A percentile compares a stretch with the other conserved stretches of the same genome.
Evolutionary conservation across 2,113 vertebrate species (phyloP).

Genomic region (Ancistrus triradiatus): DNA sequence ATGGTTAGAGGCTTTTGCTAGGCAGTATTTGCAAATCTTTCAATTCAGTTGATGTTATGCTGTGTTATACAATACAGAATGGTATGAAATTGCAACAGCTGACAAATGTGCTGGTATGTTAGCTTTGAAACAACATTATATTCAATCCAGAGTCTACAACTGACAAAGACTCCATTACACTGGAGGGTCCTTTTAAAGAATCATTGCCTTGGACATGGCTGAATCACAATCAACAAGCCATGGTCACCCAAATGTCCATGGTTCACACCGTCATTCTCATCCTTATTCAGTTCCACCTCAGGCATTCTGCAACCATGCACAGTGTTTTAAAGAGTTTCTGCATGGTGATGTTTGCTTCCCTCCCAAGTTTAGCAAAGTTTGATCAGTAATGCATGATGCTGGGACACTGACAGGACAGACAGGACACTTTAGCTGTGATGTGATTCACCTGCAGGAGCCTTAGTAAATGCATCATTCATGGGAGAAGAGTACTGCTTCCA

Average conservation of each 20-base stretch:
- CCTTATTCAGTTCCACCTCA: neutral
- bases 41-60: no score
- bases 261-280: neutral
- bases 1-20: no score
- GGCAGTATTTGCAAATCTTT: no score
- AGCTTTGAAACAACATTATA: no score
- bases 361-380: neutral
- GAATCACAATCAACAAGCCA: neutral
- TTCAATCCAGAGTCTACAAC: no score
- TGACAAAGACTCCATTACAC: no score
- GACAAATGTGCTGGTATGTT: no score
- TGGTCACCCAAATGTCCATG: neutral
- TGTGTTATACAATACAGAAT: no score
- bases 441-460: conserved; percentile 3
- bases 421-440: conserved; percentile 10
- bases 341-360: neutral
- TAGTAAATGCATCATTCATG: conserved; percentile 1
- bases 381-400: conserved; percentile 36
- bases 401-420: conserved; percentile 22
- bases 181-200: neutral
- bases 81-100: no score
- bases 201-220: neutral
- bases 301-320: neutral
- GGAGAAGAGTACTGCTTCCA: neutral
- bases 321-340: neutral